Base-by-base conservation (phyloP, 2,797 vertebrate species). In the Hippopotamyrus pictus region DNA sequence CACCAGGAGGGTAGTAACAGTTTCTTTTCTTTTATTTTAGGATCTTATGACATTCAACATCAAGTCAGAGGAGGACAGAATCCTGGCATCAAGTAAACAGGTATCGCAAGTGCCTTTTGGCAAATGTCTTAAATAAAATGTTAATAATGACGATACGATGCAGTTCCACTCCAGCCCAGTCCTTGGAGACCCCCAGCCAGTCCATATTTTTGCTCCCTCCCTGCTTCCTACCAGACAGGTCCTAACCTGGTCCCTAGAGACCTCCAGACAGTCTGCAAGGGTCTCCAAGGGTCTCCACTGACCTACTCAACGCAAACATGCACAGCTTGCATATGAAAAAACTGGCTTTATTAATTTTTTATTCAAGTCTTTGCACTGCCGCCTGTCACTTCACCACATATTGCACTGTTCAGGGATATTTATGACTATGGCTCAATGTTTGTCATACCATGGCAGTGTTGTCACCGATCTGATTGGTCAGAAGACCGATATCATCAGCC, bases 41-140 rank as follows among this genome's bases (percentile, higher is more conserved):
- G 97, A 98, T 86, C 94, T 99, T 14, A 90, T 98, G 95, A 99
- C 97, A 0, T 97, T 99, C 90, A 96, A 94, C 92, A 96, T 96
- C 48, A 96, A 95, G 92, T 93, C 96, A 0, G 95, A 97, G 79
- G 97, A 98, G 88, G 97, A 98, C 88, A 94, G 92, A 88, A 96
- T 99, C 57, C 95, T 96, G 5, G 95, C 96, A 0, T 95, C 96
- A 6, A 97, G 96, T 94, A 97, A 96, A 93, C 97, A 96, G 97
- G 98, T 99, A 96, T 48, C 44, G 44, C 17, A n/a, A 37, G 5
- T 79, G 29, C 7, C 76, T 44, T 82, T 82, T 46, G 2, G 3
- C 33, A 46, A 9, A 83, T 12, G 44, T 33, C 65, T 69, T 33
- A 69, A 33, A 69, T 14, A 33, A 33, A 50, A 25, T 4, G n/a